Evolutionary conservation across 2,797 vertebrate genomes (phyloP).

Genomic region (Crenuchus spilurus): DNA sequence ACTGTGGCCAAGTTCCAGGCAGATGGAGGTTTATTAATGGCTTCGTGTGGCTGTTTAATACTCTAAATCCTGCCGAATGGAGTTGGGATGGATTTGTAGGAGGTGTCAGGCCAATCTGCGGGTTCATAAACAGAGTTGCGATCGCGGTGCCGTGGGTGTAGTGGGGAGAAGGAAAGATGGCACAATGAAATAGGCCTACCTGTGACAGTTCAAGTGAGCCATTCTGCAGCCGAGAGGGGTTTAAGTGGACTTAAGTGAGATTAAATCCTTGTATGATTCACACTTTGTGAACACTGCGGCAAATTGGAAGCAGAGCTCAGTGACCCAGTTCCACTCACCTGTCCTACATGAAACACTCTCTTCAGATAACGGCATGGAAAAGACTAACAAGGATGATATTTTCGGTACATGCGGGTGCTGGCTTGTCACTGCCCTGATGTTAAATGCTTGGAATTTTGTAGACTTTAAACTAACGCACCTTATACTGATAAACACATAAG

Average conservation of each 20-base stretch:
- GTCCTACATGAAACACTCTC: slow-evolving; percentile 50
- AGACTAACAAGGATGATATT: slow-evolving; percentile 37
- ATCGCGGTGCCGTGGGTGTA: slow-evolving; percentile 46
- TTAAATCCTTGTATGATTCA: slow-evolving; percentile 66
- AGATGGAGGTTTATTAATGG: slow-evolving; percentile 52
- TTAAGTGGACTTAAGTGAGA: slow-evolving; percentile 66
- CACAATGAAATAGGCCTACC: slow-evolving; percentile 57
- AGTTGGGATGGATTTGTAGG: slow-evolving; percentile 55
- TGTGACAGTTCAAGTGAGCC: slow-evolving; percentile 63
- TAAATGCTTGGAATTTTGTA: slow-evolving; percentile 14
- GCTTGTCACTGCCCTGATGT: slow-evolving; percentile 15
- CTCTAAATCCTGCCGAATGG: slow-evolving; percentile 53
- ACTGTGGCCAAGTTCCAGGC: slow-evolving; percentile 21
- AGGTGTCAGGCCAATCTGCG: slow-evolving; percentile 56
- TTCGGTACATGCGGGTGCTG: slow-evolving; percentile 13
- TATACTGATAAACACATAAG: background rate
- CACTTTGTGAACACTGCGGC: slow-evolving; percentile 54
- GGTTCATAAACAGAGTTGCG: slow-evolving; percentile 53
- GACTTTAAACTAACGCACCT: background rate
- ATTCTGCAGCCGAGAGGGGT: slow-evolving; percentile 57
- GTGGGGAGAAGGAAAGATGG: slow-evolving; percentile 46
- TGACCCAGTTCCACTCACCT: slow-evolving; percentile 51
- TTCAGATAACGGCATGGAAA: slow-evolving; percentile 42
- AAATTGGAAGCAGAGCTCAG: slow-evolving; percentile 61
- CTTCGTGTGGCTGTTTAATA: slow-evolving; percentile 53